phyloP scores from a whole-genome alignment of 2,888 invertebrate genomes.

The Oithona nana region DNA sequence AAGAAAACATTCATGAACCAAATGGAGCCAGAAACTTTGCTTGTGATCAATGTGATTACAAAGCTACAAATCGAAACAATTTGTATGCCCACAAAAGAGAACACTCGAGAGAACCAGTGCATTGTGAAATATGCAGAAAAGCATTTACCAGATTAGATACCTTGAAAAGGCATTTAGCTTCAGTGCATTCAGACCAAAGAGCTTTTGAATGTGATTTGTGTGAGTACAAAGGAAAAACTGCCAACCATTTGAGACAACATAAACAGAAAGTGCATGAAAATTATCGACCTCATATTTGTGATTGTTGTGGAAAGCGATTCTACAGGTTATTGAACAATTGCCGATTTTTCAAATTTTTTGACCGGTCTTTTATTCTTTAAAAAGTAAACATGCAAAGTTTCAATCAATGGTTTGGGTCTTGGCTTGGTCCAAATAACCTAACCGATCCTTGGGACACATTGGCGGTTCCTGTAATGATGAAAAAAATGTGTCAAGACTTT shows the following conservation, averaged over 20 bases:
- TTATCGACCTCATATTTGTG: neutral
- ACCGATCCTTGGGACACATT: too few species aligned
- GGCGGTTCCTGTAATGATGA: too few species aligned
- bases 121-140: neutral
- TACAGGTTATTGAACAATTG: neutral
- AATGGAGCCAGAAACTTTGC: neutral
- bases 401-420: too few species aligned
- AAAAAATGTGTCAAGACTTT: too few species aligned
- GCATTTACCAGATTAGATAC: neutral
- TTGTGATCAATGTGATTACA: neutral
- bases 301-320: neutral
- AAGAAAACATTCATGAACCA: neutral
- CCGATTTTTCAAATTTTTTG: too few species aligned
- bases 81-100: neutral
- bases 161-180: neutral
- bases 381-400: too few species aligned
- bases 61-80: neutral
- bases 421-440: too few species aligned
- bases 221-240: neutral
- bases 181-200: neutral
- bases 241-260: neutral
- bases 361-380: too few species aligned
- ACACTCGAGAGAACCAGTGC: neutral
- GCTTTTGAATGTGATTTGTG: neutral
- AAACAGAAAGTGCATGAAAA: neutral